These are phyloP conservation scores for Rhabdornis inornatus DNA, from an alignment of 2,113 vertebrate genomes.

Conservation along the genomic window DNA sequence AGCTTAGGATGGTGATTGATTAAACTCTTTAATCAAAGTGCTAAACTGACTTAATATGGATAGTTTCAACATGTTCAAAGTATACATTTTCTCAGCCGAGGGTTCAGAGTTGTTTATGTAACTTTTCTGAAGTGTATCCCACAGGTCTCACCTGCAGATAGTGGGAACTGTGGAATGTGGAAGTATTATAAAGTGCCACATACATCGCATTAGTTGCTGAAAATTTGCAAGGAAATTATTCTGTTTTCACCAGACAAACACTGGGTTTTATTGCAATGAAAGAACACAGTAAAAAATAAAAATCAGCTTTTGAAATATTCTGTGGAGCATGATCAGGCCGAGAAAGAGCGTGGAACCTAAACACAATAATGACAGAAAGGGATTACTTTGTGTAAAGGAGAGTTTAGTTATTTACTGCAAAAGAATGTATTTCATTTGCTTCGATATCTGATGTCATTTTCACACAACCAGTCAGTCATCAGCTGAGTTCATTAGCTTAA, in stretches of 20 bases:
- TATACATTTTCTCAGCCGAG: constrained; percentile 73
- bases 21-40: constrained; percentile 99
- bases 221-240: constrained; percentile 42
- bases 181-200: constrained; percentile 54
- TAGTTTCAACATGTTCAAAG: constrained; percentile 84
- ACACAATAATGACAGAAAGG: neutral
- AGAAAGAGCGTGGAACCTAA: neutral
- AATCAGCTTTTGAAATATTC: neutral
- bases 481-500: neutral
- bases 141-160: constrained; percentile 68
- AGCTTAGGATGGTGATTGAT: constrained; percentile 96
- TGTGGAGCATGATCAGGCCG: neutral
- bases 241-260: neutral
- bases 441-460: neutral
- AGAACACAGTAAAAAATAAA: neutral
- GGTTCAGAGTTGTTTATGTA: constrained; percentile 75
- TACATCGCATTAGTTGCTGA: neutral
- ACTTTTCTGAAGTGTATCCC: constrained; percentile 76
- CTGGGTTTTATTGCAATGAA: neutral
- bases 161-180: constrained; percentile 43
- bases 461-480: neutral
- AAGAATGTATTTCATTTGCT: neutral
- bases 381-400: neutral
- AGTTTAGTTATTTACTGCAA: neutral
- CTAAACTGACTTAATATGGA: constrained; percentile 89